Evolutionary conservation across 1,140 invertebrate genomes (phyloP), one percentile per base, ranked within the genome.

Genomic region (Camponotus pennsylvanicus): DNA sequence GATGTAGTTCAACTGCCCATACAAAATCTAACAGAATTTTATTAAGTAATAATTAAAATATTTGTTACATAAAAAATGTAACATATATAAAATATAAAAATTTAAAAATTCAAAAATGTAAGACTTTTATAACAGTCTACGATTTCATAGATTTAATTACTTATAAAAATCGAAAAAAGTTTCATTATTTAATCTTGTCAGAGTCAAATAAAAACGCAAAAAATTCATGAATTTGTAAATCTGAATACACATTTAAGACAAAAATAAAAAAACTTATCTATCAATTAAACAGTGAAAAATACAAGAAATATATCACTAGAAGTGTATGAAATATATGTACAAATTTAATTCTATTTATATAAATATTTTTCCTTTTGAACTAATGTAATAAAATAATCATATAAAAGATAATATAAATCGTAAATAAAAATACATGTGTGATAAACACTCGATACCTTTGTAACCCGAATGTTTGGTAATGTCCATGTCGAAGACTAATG

Each of bases 1-100:
- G 83, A 67, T 86, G 80, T 34, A 88, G 21, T 27, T 55, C 75
- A 8, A 88, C 9, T 0, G 84, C 86, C 86, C 86, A 88, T 13
- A 78, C 21, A 40, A 73, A 88, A 55, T 88, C 86, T 88, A 80
- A 0, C 15, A 11, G 5, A n/a, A 66, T 66, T n/a, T 34, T 0
- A 34, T 15, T 9, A 42, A 49, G 8, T 49, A 15, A 49, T 66
- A 78, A 7, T 40, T 34, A n/a, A 64, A 64, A 76, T 45, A 6
- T 77, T 77, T 77, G 4, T 11, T 7, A 27, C 0, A 27, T 27
- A 49, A 59, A 32, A 78, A 55, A 73, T 27, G 21, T 21, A 11
- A 49, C 18, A 71, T n/a, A 73, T 55, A 55, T 7, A 0, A 57
- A 75, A 27, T 27, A 27, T 27, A 27, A 27, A 15, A 37, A 37